Base-by-base conservation (phyloP, 1,140 invertebrate genomes). In the Armadillidium nasatum region DNA sequence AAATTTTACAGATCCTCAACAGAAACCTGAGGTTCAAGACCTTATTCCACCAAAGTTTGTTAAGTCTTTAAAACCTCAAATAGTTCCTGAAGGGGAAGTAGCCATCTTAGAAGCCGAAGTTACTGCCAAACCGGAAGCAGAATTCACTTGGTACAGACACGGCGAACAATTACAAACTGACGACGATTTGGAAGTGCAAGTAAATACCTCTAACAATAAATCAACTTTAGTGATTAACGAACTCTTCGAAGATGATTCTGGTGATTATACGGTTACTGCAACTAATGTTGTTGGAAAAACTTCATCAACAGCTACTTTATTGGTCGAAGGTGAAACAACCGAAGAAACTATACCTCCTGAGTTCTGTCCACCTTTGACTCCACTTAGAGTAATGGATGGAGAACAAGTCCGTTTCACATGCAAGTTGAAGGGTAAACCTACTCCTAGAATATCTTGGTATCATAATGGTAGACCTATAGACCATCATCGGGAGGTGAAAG, bases 331-430 rank as follows among this genome's bases (percentile, higher is more conserved):
- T 68, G 81, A 79, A 66, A 72, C 44, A 23, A 76, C 87, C 33
- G 89, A 91, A 83, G 86, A 91, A 22, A 83, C 84, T n/a, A 86
- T 88, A 81, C 89, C 91, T 21, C 94, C 94, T 22, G 87, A 88
- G 79, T 94, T 96, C 81, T 86, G 90, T 15, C 89, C 89, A 82
- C 88, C 88, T 82, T 86, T 95, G 71, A 87, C 88, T 69, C 89
- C 91, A 19, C 85, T 91, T 1, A 90, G 90, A 82, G 91, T 97
- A 9, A 97, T 97, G 94, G 95, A 97, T 85, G 94, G 94, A 66
- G 94, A 97, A 83, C 90, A 92, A 82, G 91, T 94, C 33, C 87
- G 89, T 80, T 88, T 98, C 67, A 90, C 86, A 75, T 94, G 92
- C 82, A 85, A 90, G 83, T 87, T 89, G 71, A 87, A 86, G 71